Base-by-base conservation (phyloP, 2,113 vertebrate genomes). In the Isurus oxyrinchus region DNA sequence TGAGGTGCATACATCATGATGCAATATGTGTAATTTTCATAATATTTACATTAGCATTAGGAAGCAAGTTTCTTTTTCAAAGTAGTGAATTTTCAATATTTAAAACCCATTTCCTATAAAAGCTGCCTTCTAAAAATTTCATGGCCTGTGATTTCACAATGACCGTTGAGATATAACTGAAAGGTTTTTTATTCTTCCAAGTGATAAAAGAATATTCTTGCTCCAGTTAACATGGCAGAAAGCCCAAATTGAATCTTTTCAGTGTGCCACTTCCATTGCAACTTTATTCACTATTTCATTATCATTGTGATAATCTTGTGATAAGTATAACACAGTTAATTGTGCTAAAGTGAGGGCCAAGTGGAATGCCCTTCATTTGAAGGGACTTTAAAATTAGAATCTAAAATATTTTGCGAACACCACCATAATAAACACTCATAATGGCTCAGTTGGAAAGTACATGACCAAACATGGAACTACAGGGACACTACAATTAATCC, bases 71-170 rank as follows among this genome's bases (percentile, higher is more conserved):
- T 98, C 98, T 97, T 98, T 76, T 97, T 97, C 96, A 97, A 98
- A 98, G 97, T 97, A 96, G 97, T 97, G 98, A 97, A 97, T 98
- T 98, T 98, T 98, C 98, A 98, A 97, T 98, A 98, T 98, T 98
- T 98, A 98, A 99, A 99, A 99, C 97, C 97, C 97, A 97, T 98
- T 98, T 98, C 98, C 98, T 98, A 98, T 98, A 98, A 98, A 98
- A 97, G 98, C 97, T 97, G 97, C 96, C 96, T 96, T 97, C 97
- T 99, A 98, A 99, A 99, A 99, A 99, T 99, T 99, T 98, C 97
- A 99, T 98, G 97, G 98, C 97, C 96, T 97, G 91, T 97, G 97
- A 98, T 98, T 98, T 97, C 97, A 97, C 96, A 97, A 59, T 97
- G 69, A 97, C 98, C 98, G 97, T 96, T 97, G 98, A 97, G 98